Evolutionary conservation across 2,888 invertebrate species (phyloP).

Genomic region (Leptothorax acervorum): DNA sequence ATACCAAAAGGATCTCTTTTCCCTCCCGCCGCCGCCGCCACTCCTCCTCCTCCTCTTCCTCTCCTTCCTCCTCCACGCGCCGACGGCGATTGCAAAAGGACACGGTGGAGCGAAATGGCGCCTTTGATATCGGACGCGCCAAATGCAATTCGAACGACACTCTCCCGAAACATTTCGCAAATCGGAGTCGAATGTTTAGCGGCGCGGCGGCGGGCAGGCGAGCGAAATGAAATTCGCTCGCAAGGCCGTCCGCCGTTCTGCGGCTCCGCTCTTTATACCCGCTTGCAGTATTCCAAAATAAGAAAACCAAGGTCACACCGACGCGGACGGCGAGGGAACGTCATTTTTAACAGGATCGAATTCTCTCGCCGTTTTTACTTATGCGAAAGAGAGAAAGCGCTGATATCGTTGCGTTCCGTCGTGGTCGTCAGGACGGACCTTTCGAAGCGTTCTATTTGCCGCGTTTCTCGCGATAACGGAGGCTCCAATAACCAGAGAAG

Average conservation of each 20-base stretch:
- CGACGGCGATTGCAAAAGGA: slow-evolving; percentile 43
- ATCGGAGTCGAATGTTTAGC: slow-evolving; percentile 44
- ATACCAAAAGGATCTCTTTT: slow-evolving; percentile 44
- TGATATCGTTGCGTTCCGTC: slow-evolving; percentile 56
- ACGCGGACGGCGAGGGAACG: not conserved
- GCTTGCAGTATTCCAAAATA: slow-evolving; percentile 14
- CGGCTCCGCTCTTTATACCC: slow-evolving; percentile 16
- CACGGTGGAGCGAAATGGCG: slow-evolving; percentile 39
- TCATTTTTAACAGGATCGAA: slow-evolving; percentile 39
- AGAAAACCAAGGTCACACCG: slow-evolving; percentile 20
- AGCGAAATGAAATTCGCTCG: slow-evolving; percentile 10
- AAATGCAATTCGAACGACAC: slow-evolving; percentile 45
- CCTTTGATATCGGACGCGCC: slow-evolving; percentile 49
- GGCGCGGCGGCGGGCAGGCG: not conserved
- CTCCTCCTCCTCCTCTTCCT: not conserved
- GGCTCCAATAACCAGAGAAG: slow-evolving; percentile 49
- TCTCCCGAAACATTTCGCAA: slow-evolving; percentile 52
- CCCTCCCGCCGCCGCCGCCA: not conserved
- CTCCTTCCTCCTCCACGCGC: slow-evolving; percentile 21
- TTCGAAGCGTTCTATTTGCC: slow-evolving; percentile 50
- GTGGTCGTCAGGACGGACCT: slow-evolving; percentile 47
- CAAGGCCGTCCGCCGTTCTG: slow-evolving; percentile 3
- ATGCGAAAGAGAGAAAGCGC: no score
- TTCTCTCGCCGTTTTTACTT: not conserved
- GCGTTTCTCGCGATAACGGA: slow-evolving; percentile 57